Percentiles rank a stretch among this genome's conserved stretches.
phyloP scores from a whole-genome alignment of 1,140 invertebrate genomes.

The Harpegnathos saltator region DNA sequence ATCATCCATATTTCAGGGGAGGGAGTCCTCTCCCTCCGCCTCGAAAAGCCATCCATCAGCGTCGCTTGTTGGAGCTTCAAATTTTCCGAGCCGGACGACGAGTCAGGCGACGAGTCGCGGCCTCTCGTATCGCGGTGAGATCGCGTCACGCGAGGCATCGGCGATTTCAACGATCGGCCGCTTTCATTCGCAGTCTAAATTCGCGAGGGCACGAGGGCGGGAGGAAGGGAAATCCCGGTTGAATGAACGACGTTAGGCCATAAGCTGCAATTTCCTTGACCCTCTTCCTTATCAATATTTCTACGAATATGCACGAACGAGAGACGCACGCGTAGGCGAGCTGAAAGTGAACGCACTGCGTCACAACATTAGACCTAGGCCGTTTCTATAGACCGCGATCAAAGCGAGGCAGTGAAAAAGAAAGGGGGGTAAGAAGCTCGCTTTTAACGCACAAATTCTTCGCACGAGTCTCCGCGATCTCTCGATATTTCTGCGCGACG shows the following conservation, averaged over 20 bases:
- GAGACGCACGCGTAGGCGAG: background rate
- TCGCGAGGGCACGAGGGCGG: background rate
- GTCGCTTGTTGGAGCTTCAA: too few species aligned
- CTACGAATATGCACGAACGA: slow-evolving; percentile 10
- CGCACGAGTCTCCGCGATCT: background rate
- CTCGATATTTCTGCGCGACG: background rate
- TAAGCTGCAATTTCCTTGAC: slow-evolving; percentile 62
- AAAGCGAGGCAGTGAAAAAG: background rate
- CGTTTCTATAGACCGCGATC: slow-evolving; percentile 32
- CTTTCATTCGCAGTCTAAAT: slow-evolving; percentile 1
- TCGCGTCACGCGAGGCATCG: background rate
- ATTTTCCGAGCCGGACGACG: background rate
- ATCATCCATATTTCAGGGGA: slow-evolving; percentile 8
- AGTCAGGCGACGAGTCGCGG: too few species aligned
- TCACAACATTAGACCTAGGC: slow-evolving; percentile 38
- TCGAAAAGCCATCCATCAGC: too few species aligned
- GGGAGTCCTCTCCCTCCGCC: too few species aligned
- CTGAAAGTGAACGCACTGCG: slow-evolving; percentile 27
- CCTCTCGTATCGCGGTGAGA: slow-evolving; percentile 5
- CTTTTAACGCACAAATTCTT: background rate
- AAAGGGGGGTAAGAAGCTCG: background rate
- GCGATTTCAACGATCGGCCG: background rate
- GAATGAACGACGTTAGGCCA: slow-evolving; percentile 55
- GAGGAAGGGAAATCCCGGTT: slow-evolving; percentile 29
- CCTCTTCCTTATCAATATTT: slow-evolving; percentile 59